These are phyloP conservation scores for Apodemus agrarius DNA, from an alignment of 2,797 vertebrate species.

Conservation along the genomic window DNA sequence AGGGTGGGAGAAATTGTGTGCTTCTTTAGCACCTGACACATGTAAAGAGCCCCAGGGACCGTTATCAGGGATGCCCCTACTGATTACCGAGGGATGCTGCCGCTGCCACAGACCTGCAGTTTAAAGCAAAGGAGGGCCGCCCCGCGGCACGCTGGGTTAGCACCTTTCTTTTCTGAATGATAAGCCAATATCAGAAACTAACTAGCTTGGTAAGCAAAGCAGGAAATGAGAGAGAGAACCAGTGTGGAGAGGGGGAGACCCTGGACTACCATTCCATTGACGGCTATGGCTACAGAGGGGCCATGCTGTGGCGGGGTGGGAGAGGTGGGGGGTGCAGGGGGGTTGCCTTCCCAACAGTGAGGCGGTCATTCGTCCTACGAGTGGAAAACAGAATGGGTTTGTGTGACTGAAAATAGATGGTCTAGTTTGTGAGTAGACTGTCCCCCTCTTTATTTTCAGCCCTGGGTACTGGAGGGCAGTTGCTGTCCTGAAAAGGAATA, in stretches of 20 bases:
- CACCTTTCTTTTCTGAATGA: slow-evolving; percentile 4
- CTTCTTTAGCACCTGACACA: neutral
- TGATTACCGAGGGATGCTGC: neutral
- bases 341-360: neutral
- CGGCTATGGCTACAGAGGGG: neutral
- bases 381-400: slow-evolving; percentile 27
- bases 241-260: neutral
- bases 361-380: neutral
- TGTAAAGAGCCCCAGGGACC: neutral
- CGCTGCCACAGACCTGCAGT: accelerated
- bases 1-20: neutral
- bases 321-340: too few species aligned
- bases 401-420: slow-evolving; percentile 69
- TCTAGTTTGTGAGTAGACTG: slow-evolving; percentile 56
- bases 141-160: neutral
- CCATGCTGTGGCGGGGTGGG: neutral
- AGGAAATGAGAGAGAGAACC: neutral
- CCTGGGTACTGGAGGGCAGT: slow-evolving; percentile 57
- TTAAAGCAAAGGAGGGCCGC: neutral
- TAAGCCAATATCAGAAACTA: neutral
- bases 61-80: neutral
- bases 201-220: neutral
- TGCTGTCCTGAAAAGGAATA: slow-evolving; percentile 70
- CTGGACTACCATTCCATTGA: neutral
- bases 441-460: neutral